Conservation (phyloP, 2,797 vertebrate genomes). For the Picus viridis region DNA sequence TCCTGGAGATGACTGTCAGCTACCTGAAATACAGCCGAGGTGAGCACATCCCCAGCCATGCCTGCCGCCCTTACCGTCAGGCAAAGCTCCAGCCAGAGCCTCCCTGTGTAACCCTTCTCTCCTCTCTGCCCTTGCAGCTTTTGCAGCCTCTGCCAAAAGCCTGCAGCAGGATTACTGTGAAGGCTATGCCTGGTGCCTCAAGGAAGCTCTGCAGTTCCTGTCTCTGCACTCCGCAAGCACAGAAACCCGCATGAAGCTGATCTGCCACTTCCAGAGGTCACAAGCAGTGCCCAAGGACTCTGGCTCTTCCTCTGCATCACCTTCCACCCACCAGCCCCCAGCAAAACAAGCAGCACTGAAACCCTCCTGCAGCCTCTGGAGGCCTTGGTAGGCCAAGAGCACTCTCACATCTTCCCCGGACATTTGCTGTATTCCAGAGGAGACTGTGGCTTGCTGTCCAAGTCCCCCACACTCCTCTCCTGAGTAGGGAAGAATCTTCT, state of each 20-base stretch:
- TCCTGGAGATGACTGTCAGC: slow-evolving; percentile 84
- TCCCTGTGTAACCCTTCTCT: neutral
- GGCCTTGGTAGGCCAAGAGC: slow-evolving; percentile 81
- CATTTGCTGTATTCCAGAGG: neutral
- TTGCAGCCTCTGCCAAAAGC: slow-evolving; percentile 46
- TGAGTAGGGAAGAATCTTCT: slow-evolving; percentile 30
- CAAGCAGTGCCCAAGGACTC: slow-evolving; percentile 28
- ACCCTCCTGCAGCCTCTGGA: slow-evolving; percentile 76
- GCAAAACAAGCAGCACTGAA: slow-evolving; percentile 62
- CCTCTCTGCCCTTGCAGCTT: slow-evolving; percentile 27
- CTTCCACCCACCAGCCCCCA: slow-evolving; percentile 12
- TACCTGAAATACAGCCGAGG: slow-evolving; percentile 81
- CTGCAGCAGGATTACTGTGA: slow-evolving; percentile 70
- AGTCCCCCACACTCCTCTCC: slow-evolving; percentile 36
- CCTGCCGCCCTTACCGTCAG: neutral
- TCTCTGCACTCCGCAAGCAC: slow-evolving; percentile 79
- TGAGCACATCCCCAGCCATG: neutral
- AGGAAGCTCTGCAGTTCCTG: slow-evolving; percentile 85
- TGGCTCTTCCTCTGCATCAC: neutral
- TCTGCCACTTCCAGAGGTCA: slow-evolving; percentile 82
- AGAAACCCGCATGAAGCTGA: slow-evolving; percentile 79
- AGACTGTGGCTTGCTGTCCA: neutral
- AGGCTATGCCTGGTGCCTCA: slow-evolving; percentile 85
- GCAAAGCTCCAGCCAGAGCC: neutral
- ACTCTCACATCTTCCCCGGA: neutral